A percentile compares a stretch with the other conserved stretches of the same genome.
Evolutionary conservation across 1,140 invertebrate genomes (phyloP).

Genomic region (Epicauta chinensis): DNA sequence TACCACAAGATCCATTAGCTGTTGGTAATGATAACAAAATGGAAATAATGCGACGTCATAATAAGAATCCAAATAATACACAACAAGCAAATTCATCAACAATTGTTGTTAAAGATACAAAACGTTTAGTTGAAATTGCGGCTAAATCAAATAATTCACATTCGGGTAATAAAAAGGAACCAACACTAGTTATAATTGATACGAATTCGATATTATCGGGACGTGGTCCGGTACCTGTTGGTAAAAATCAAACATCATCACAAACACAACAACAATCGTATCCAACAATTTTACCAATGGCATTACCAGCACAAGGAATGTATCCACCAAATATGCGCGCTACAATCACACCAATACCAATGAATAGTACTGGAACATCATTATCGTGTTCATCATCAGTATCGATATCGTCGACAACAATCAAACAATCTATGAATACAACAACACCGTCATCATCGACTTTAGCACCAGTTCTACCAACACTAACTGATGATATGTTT

Average conservation of each 20-base stretch:
- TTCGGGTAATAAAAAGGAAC: conserved; percentile 61
- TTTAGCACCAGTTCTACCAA: conserved; percentile 57
- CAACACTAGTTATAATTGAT: conserved; percentile 71
- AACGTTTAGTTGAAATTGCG: conserved; percentile 64
- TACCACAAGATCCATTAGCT: conserved; percentile 59
- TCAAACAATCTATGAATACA: conserved; percentile 10
- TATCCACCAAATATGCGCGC: conserved; percentile 53
- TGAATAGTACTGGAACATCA: conserved; percentile 9
- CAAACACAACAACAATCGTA: conserved; percentile 24
- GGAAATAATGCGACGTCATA: conserved; percentile 12
- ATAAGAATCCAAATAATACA: conserved; percentile 36
- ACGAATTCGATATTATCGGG: conserved; percentile 65
- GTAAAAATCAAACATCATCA: conserved; percentile 28
- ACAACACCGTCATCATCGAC: conserved; percentile 31
- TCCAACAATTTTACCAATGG: conserved; percentile 47
- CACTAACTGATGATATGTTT: conserved; percentile 83
- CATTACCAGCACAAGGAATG: conserved; percentile 51
- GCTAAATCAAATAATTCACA: conserved; percentile 40
- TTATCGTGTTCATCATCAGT: conserved; percentile 25
- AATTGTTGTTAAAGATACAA: conserved; percentile 68
- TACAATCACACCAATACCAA: conserved; percentile 51
- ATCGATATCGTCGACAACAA: not conserved
- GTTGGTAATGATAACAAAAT: conserved; percentile 40
- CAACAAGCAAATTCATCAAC: conserved; percentile 43
- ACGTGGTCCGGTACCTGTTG: conserved; percentile 54